Evolutionary conservation across 2,888 invertebrate species (phyloP).

Genomic region (Lithodes maja): DNA sequence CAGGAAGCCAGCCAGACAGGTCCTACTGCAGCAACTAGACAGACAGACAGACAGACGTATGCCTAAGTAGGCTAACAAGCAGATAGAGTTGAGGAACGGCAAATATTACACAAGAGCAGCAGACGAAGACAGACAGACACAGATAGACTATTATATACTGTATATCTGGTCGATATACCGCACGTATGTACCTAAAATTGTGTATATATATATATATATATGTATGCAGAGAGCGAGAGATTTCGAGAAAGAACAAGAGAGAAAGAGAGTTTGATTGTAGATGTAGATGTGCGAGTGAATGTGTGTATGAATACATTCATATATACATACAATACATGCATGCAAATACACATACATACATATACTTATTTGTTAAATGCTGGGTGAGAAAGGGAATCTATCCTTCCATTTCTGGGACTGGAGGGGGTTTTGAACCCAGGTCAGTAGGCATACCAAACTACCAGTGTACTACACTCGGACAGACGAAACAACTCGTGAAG

Average conservation of each 20-base stretch:
- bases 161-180: neutral
- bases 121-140: neutral
- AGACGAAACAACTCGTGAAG: no score
- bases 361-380: neutral
- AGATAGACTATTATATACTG: neutral
- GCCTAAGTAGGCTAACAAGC: neutral
- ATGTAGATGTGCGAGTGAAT: neutral
- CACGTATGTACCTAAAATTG: neutral
- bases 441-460: no score
- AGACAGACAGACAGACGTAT: neutral
- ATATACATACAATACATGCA: neutral
- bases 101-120: no score
- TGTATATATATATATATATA: neutral
- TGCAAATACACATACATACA: neutral
- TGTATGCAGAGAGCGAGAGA: neutral
- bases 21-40: neutral
- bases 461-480: no score
- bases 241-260: slow-evolving; percentile 6
- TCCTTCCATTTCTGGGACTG: no score
- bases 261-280: neutral
- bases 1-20: neutral
- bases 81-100: neutral
- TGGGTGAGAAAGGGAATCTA: no score
- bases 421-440: no score
- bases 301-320: neutral